Percentiles rank a stretch among this genome's conserved stretches.
Evolutionary conservation across 2,797 vertebrate species (phyloP).

Genomic region (Arremon aurantiirostris): DNA sequence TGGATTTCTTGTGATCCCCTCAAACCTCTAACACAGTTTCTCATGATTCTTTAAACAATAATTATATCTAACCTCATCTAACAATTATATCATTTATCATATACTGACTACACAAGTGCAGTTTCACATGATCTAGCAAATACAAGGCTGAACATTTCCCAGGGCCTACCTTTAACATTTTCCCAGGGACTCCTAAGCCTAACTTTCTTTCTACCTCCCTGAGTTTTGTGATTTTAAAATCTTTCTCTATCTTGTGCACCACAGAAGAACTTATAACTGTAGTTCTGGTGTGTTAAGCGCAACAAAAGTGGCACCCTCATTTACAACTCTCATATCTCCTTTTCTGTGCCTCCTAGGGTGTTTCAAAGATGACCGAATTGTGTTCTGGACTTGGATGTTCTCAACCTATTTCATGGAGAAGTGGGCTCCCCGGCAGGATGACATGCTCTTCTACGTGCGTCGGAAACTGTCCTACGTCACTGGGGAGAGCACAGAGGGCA

Average conservation of each 20-base stretch:
- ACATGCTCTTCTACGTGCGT: slow-evolving; percentile 97
- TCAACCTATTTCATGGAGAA: slow-evolving; percentile 99
- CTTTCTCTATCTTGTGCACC: background rate
- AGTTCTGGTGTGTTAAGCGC: background rate
- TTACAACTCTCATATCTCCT: background rate
- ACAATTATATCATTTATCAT: background rate
- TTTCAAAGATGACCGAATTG: slow-evolving; percentile 96
- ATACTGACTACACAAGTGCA: background rate
- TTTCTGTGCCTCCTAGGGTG: slow-evolving; percentile 77
- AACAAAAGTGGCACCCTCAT: background rate
- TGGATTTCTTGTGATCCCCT: background rate
- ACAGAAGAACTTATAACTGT: background rate
- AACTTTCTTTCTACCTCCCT: background rate
- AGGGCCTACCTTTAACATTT: too few species aligned
- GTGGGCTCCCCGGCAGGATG: slow-evolving; percentile 88
- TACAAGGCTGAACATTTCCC: background rate
- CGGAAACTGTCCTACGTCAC: slow-evolving; percentile 81
- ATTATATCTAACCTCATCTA: background rate
- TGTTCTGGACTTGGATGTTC: slow-evolving; percentile 99
- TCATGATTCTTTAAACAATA: background rate
- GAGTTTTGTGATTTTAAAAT: background rate
- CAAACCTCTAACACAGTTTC: background rate
- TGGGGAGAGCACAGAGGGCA: slow-evolving; percentile 78
- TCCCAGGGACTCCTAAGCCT: background rate
- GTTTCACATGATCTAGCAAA: background rate